Evolutionary conservation across 2,113 vertebrate species (phyloP).

Genomic region (Athene noctua): DNA sequence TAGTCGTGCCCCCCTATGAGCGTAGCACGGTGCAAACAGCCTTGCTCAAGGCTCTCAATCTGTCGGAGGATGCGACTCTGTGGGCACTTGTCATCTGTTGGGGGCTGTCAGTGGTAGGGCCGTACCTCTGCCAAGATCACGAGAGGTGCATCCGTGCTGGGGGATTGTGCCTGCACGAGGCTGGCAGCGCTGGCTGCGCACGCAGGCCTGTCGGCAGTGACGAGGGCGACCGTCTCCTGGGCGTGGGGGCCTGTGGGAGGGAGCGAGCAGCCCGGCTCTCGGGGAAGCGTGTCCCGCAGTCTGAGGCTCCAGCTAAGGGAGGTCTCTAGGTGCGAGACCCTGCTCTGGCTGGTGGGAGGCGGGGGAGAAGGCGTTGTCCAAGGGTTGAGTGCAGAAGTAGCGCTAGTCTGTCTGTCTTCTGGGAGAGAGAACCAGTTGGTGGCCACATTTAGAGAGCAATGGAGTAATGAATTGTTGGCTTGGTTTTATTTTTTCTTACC

Average conservation of each 20-base stretch:
- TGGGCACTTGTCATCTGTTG: not conserved
- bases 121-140: not conserved
- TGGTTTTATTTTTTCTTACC: not conserved
- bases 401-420: too few species aligned
- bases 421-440: not conserved
- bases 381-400: not conserved
- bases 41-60: not conserved
- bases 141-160: fast-evolving
- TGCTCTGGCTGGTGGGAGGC: not conserved
- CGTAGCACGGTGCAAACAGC: not conserved
- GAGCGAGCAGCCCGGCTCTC: fast-evolving
- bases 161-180: fast-evolving
- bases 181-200: not conserved
- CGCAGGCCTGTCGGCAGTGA: fast-evolving
- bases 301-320: not conserved
- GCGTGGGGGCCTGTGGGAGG: fast-evolving
- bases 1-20: fast-evolving
- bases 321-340: not conserved
- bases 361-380: not conserved
- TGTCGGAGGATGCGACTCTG: fast-evolving
- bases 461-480: not conserved
- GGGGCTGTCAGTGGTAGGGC: not conserved
- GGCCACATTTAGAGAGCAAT: not conserved
- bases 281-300: fast-evolving
- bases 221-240: not conserved